A percentile compares a stretch with the other conserved stretches of the same genome.
Evolutionary conservation across 2,113 vertebrate genomes (phyloP).

Genomic region (Melanotaenia duboulayi): DNA sequence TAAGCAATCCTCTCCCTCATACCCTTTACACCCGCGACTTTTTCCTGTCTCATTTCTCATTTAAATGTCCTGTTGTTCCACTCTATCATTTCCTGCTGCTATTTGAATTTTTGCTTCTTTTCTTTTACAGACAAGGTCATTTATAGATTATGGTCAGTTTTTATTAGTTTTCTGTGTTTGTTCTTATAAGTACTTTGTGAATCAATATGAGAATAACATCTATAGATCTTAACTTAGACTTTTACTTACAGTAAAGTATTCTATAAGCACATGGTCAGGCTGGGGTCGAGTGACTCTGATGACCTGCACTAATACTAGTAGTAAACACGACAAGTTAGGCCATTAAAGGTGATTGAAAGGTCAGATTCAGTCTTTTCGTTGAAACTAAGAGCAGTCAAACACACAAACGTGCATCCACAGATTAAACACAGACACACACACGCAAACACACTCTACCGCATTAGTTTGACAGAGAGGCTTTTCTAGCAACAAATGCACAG

Average conservation of each 20-base stretch:
- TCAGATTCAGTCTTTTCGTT: conserved; percentile 35
- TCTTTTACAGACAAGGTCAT: conserved; percentile 64
- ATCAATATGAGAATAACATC: background rate
- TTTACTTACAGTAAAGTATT: background rate
- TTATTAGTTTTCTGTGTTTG: conserved; percentile 21
- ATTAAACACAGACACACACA: background rate
- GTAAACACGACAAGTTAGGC: conserved; percentile 17
- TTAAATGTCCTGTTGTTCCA: conserved; percentile 77
- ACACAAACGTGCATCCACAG: conserved; percentile 25
- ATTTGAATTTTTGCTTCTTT: conserved; percentile 65
- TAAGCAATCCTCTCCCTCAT: conserved; percentile 76
- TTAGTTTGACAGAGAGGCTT: conserved; percentile 20
- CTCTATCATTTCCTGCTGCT: conserved; percentile 53
- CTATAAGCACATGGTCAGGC: background rate
- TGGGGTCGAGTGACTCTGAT: conserved; percentile 3
- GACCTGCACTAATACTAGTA: conserved; percentile 4
- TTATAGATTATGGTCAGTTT: conserved; percentile 14
- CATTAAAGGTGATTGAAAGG: conserved; percentile 7
- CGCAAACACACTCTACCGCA: background rate
- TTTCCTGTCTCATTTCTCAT: conserved; percentile 72
- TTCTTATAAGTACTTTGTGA: background rate
- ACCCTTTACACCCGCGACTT: conserved; percentile 48
- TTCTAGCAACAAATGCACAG: conserved; percentile 50
- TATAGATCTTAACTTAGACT: conserved; percentile 5
- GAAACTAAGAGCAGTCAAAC: conserved; percentile 38